Base-by-base conservation (phyloP, 2,797 vertebrate genomes). In the Echiichthys vipera region DNA sequence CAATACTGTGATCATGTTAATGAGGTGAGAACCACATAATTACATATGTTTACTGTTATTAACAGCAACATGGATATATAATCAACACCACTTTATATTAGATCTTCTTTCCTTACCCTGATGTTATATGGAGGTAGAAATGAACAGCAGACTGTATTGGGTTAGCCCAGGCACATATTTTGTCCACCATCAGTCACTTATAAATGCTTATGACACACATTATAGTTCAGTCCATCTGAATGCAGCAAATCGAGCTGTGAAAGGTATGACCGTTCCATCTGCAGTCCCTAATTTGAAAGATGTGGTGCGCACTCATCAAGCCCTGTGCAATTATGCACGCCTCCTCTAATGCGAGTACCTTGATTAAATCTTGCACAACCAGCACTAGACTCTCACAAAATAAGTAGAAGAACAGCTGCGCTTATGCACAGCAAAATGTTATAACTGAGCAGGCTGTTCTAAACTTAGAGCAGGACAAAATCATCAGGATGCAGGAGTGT, bases 251-350 rank as follows among this genome's bases (percentile, higher is more conserved):
- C 15, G 46, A 81, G 80, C 71, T 32, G 24, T 80, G 77, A 87
- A 84, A 84, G 58, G 79, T 82, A 81, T 77, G 84, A 81, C 84
- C 74, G 55, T 78, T 84, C 81, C 79, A 81, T 84, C 78, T 84
- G 79, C 80, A 76, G 39, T 15, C 46, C 66, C 58, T 90, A 85
- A 90, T 88, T 84, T 79, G 71, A 81, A 72, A 80, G 79, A 87
- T 49, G 79, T 56, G 82, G 71, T 62, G 63, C 68, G 58, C 70
- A 63, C 67, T 87, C 70, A 80, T 84, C 78, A 85, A 62, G 53
- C 49, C 61, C 67, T 2, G 36, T 54, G 69, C 78, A 78, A 88
- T 88, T 86, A 87, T 71, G 74, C 78, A 87, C 37, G 43, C 71
- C 58, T 85, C 80, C 37, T 73, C 72, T 84, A 77, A 81, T 76